phyloP scores from a whole-genome alignment of 2,113 vertebrate species.

The Aythya baeri region DNA sequence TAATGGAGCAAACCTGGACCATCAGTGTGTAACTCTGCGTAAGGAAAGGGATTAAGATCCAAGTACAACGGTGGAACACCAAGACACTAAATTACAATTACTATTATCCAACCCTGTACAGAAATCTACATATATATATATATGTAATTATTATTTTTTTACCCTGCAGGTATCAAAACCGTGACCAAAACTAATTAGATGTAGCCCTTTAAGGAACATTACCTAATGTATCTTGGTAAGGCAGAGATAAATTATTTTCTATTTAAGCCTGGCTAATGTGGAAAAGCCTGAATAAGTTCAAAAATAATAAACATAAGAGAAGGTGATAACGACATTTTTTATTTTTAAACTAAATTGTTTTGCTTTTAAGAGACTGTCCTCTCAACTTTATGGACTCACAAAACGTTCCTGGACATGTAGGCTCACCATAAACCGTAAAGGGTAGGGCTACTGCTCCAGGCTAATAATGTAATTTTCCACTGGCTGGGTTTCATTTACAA shows the following conservation, averaged over 20 bases:
- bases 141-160: not conserved
- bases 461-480: conserved; percentile 47
- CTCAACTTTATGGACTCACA: conserved; percentile 1
- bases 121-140: not conserved
- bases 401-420: not conserved
- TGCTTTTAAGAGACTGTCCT: conserved; percentile 3
- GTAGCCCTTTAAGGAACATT: not conserved
- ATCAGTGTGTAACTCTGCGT: not conserved
- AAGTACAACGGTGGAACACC: not conserved
- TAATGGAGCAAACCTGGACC: not conserved
- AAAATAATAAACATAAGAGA: not conserved
- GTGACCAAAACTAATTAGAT: not conserved
- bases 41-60: not conserved
- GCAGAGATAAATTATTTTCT: not conserved
- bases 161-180: not conserved
- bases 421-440: conserved; percentile 9
- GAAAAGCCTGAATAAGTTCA: not conserved
- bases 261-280: not conserved
- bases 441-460: not conserved
- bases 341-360: not conserved
- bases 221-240: not conserved
- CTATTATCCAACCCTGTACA: not conserved
- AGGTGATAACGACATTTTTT: not conserved
- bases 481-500: conserved; percentile 36
- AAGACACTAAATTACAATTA: not conserved